These are phyloP conservation scores for Agonopterix subpropinquella DNA, from an alignment of 2,888 invertebrate genomes.

Conservation along the genomic window DNA sequence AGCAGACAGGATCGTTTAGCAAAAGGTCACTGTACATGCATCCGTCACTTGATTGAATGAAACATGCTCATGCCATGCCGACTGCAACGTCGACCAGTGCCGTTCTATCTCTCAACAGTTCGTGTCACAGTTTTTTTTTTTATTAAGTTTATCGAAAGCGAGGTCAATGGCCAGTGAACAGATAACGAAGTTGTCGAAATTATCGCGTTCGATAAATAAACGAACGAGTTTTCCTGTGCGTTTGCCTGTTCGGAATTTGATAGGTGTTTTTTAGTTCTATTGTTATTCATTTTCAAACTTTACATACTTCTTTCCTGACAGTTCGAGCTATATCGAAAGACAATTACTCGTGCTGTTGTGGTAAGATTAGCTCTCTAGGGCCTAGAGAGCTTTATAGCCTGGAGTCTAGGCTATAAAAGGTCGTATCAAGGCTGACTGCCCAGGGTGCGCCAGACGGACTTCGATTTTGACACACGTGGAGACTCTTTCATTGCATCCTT, in stretches of 20 bases:
- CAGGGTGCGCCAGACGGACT: no score
- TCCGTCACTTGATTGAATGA: slow-evolving; percentile 10
- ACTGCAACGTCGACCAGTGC: not conserved
- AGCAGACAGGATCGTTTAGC: slow-evolving; percentile 1
- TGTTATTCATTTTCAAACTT: no score
- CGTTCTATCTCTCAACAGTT: slow-evolving; percentile 1
- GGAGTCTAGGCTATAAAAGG: no score
- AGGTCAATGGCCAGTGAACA: slow-evolving; percentile 24
- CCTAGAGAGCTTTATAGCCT: not conserved
- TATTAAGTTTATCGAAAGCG: slow-evolving; percentile 14
- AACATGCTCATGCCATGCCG: not conserved
- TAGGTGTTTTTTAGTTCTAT: not conserved
- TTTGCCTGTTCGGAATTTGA: not conserved
- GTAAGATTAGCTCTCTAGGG: not conserved
- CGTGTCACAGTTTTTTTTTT: slow-evolving; percentile 8
- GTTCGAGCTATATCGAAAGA: no score
- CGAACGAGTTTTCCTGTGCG: slow-evolving; percentile 26
- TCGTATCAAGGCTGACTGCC: not conserved
- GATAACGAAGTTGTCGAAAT: slow-evolving; percentile 35
- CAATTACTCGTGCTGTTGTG: not conserved
- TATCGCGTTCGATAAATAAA: slow-evolving; percentile 25
- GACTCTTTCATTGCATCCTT: no score
- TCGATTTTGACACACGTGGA: no score
- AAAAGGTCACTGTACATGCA: slow-evolving; percentile 12
- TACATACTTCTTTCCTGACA: no score